A percentile compares a stretch with the other conserved stretches of the same genome.
Evolutionary conservation across 2,888 invertebrate genomes (phyloP).

Genomic region (Oxyscelio sp.): DNA sequence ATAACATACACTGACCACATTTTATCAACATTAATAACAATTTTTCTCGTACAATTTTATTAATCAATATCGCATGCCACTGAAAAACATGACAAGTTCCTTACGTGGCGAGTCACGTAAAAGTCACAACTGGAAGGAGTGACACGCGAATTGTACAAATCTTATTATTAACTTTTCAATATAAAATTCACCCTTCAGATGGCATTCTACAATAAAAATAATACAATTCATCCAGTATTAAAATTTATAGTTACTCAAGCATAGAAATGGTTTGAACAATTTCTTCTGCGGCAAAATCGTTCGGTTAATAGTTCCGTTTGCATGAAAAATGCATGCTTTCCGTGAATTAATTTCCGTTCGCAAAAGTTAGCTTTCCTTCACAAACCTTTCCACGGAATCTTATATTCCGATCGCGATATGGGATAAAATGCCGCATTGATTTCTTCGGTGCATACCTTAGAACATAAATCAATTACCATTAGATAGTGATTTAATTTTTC

Average conservation of each 20-base stretch:
- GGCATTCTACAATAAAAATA: slow-evolving; percentile 14
- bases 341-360: slow-evolving; percentile 30
- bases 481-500: slow-evolving; percentile 43
- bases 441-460: slow-evolving; percentile 64
- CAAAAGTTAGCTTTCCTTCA: slow-evolving; percentile 17
- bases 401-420: slow-evolving; percentile 44
- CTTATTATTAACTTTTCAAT: slow-evolving; percentile 58
- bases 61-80: slow-evolving; percentile 63
- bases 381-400: slow-evolving; percentile 14
- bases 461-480: slow-evolving; percentile 78
- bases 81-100: slow-evolving; percentile 37
- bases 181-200: slow-evolving; percentile 27
- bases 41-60: slow-evolving; percentile 30
- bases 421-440: slow-evolving; percentile 77
- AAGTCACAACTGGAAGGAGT: slow-evolving; percentile 44
- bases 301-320: neutral
- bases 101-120: slow-evolving; percentile 46
- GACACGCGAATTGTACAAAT: slow-evolving; percentile 57
- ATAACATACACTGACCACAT: slow-evolving; percentile 1
- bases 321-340: slow-evolving; percentile 49
- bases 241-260: slow-evolving; percentile 27
- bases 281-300: slow-evolving; percentile 22
- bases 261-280: slow-evolving; percentile 33
- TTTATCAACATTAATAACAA: slow-evolving; percentile 26
- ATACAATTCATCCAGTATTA: slow-evolving; percentile 21